Base-by-base conservation (phyloP, 2,113 vertebrate genomes). In the Phrynosoma platyrhinos region DNA sequence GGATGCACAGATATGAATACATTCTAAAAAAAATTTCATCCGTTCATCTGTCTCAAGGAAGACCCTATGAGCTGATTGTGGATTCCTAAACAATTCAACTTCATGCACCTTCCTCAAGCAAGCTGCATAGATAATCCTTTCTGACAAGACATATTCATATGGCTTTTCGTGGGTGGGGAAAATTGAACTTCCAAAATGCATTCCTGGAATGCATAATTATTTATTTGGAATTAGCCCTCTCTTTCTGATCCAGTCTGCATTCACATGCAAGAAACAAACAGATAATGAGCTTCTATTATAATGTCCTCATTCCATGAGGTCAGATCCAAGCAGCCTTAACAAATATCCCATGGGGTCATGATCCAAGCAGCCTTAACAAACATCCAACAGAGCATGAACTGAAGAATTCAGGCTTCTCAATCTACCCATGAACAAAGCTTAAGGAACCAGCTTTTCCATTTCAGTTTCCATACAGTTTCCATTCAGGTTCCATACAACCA, bases 331-430 rank as follows among this genome's bases (percentile, higher is more conserved):
- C 68, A 68, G 58, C 47, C 47, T 47, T 47, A 47, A 47, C 47
- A 47, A 47, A 47, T 47, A 20, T 1, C 66, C 69, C 77, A 84
- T 88, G 86, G 90, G 71, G 36, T 82, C 80, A 87, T 72, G 18
- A 2, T 3, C 83, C 14, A 36, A 84, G 20, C 66, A 71, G 55
- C 69, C 18, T 16, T 58, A n/a, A 20, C 84, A 87, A 52, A 40
- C 86, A 90, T 87, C 89, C 89, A 69, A 84, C 32, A 2, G 1
- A 90, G 9, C 27, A 90, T 71, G 52, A 91, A 83, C 89, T 86
- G 88, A 88, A 85, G 77, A 71, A 36, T 79, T 62, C 14, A 72
- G 68, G 30, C 25, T 42, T 58, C 58, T 32, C 25, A 64, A 62
- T 23, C 83, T 7, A 85, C 42, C 83, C 88, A 16, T 0, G 0